Evolutionary conservation across 2,113 vertebrate genomes (phyloP).

Genomic region (Speoplatyrhinus poulsoni): DNA sequence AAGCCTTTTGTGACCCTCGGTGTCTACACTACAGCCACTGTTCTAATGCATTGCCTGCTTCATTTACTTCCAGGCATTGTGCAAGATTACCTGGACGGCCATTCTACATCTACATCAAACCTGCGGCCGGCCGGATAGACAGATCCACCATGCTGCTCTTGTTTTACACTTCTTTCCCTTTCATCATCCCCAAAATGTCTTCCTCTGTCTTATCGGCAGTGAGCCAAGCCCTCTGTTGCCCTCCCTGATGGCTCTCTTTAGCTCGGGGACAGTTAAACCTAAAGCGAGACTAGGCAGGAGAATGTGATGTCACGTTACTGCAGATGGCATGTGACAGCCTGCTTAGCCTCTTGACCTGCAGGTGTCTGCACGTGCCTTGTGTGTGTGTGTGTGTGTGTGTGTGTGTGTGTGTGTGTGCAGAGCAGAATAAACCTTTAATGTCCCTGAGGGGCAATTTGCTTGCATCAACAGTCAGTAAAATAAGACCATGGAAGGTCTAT

Average conservation of each 20-base stretch:
- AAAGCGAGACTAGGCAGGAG: conserved; percentile 29
- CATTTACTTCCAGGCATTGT: no score
- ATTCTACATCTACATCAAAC: neutral
- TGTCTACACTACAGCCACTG: no score
- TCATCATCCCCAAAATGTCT: neutral
- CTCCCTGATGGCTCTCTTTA: conserved; percentile 37
- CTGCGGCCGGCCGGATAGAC: neutral
- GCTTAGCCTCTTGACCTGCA: conserved; percentile 47
- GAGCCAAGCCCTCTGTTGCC: conserved; percentile 18
- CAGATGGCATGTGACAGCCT: conserved; percentile 62
- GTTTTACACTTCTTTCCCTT: neutral
- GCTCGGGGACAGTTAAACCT: conserved; percentile 19
- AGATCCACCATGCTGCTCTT: neutral
- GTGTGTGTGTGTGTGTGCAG: neutral
- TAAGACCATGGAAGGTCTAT: neutral
- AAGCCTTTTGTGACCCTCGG: no score
- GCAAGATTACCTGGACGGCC: no score
- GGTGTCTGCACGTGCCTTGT: conserved; percentile 15
- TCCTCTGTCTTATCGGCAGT: neutral
- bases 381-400: neutral
- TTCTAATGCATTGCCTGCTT: no score
- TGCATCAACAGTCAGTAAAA: conserved; percentile 3
- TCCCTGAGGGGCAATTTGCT: conserved; percentile 18
- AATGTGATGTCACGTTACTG: conserved; percentile 47
- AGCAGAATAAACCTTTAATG: no score